A percentile compares a stretch with the other conserved stretches of the same genome.
Evolutionary conservation across 2,797 vertebrate species (phyloP).

Genomic region (Decapterus maruadsi): DNA sequence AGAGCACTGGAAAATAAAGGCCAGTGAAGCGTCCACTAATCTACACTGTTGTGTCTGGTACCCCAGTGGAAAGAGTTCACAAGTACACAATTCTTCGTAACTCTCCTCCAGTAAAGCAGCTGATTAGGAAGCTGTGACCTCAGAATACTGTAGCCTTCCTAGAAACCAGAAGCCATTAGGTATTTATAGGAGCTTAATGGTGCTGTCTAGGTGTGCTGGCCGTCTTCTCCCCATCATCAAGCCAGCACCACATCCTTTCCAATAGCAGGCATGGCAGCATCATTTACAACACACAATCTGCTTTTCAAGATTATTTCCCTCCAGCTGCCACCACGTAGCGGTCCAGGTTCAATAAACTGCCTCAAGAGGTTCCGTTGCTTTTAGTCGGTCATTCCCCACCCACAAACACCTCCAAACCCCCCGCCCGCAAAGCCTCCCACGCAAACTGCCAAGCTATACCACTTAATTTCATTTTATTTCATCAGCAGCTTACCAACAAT

Average conservation of each 20-base stretch:
- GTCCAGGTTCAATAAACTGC: conserved; percentile 26
- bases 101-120: conserved; percentile 56
- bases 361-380: conserved; percentile 38
- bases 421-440: conserved; percentile 23
- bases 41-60: conserved; percentile 9
- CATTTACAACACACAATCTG: conserved; percentile 48
- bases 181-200: conserved; percentile 82
- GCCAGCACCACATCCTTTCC: conserved; percentile 51
- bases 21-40: conserved; percentile 27
- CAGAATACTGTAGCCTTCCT: conserved; percentile 74
- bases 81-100: conserved; percentile 47
- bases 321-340: neutral
- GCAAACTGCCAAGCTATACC: conserved; percentile 52
- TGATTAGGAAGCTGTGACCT: conserved; percentile 73
- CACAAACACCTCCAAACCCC: conserved; percentile 3
- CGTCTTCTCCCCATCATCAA: conserved; percentile 60
- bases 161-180: conserved; percentile 79
- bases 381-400: conserved; percentile 21
- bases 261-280: conserved; percentile 37
- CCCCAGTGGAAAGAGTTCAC: conserved; percentile 40
- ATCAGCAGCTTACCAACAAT: conserved; percentile 71
- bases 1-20: conserved; percentile 35
- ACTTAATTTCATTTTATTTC: conserved; percentile 77
- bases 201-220: conserved; percentile 62
- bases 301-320: conserved; percentile 54